Evolutionary conservation across 2,797 vertebrate genomes (phyloP).

Genomic region (Anniella stebbinsi): DNA sequence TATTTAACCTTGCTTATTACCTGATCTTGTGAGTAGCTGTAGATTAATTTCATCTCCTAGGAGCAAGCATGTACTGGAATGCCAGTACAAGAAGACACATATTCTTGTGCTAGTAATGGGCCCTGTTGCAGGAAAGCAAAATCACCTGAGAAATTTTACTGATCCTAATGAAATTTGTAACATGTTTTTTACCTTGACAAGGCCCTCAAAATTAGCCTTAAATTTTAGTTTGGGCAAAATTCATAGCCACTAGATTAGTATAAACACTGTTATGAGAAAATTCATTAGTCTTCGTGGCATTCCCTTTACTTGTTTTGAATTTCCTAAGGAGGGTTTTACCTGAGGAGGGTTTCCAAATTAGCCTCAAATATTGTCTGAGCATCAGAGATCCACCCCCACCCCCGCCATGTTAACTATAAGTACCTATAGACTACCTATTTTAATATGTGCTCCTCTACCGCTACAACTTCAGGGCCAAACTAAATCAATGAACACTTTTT

Average conservation of each 20-base stretch:
- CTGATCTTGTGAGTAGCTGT: not conserved
- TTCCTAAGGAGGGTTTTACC: not conserved
- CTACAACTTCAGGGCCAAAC: no score
- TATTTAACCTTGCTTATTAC: not conserved
- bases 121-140: not conserved
- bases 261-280: not conserved
- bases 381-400: not conserved
- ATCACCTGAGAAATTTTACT: not conserved
- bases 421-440: not conserved
- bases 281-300: not conserved
- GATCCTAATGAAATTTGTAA: not conserved
- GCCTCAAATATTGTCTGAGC: not conserved
- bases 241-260: not conserved
- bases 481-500: no score
- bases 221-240: not conserved
- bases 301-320: not conserved
- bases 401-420: not conserved
- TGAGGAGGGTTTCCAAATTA: not conserved
- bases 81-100: not conserved
- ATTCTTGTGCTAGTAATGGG: not conserved
- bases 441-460: not conserved
- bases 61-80: not conserved
- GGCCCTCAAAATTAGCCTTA: not conserved
- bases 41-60: not conserved
- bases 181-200: not conserved